Evolutionary conservation across 35 echinoderm and acorn worm species (phyloP).

Genomic region (Amphiura filiformis): DNA sequence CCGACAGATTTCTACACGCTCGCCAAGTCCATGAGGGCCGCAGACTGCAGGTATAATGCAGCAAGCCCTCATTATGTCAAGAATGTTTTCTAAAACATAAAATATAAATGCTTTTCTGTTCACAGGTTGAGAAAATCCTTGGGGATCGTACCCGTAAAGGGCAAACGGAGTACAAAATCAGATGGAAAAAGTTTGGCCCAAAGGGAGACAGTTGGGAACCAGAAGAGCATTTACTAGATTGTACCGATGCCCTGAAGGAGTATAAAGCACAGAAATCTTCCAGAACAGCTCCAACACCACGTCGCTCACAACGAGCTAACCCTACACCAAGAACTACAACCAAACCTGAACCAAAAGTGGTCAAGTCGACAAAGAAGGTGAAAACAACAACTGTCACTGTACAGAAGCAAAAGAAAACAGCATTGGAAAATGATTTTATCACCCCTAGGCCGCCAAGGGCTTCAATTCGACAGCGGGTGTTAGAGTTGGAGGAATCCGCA

Average conservation of each 20-base stretch:
- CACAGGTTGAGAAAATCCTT: conserved; percentile 22
- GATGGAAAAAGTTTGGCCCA: conserved; percentile 21
- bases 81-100: no score
- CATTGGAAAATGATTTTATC: not conserved
- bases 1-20: no score
- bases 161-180: conserved; percentile 17
- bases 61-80: no score
- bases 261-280: conserved; percentile 5
- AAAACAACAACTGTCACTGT: not conserved
- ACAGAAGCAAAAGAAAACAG: not conserved
- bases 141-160: not conserved
- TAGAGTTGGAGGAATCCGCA: not conserved
- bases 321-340: not conserved
- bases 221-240: not conserved
- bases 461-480: not conserved
- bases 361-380: not conserved
- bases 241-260: not conserved
- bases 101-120: no score
- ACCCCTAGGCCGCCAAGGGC: not conserved
- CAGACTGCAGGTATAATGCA: no score
- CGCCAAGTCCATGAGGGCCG: no score
- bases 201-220: conserved; percentile 31
- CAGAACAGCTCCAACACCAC: not conserved
- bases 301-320: not conserved
- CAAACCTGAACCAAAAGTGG: not conserved